Base-by-base conservation (phyloP, 2,888 invertebrate species). In the Andrena chrysosceles region DNA sequence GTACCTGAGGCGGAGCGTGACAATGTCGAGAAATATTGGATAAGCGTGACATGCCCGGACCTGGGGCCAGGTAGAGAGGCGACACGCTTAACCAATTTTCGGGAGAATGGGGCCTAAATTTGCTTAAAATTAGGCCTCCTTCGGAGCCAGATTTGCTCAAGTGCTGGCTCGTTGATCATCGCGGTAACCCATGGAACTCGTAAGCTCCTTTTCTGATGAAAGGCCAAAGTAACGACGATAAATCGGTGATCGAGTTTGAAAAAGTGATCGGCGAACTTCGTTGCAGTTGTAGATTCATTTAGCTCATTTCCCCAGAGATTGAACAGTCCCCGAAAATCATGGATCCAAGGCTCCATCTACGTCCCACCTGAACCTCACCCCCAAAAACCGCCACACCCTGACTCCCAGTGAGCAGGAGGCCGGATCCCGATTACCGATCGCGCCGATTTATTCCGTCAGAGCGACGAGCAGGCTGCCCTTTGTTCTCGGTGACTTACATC, bases 31-130 rank as follows among this genome's bases (percentile, higher is more conserved):
- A 78, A 90, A 91, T 91, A 91, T 91, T 91, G 91, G 90, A 91
- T 92, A 91, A 92, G 89, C 92, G 88, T 90, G 90, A 89, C 89
- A 88, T 75, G 68, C 16, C 52, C 62, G 70, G 71, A 64, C 71
- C 79, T 52, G 81, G 69, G 52, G 23, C 60, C 90, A 90, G 90
- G 87, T 89, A 90, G 87, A 88, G 69, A 72, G 73, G 31, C 85
- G 89, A 87, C 87, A 91, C 90, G 90, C 90, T 92, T 90, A 91
- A 91, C 90, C 90, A 91, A 92, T 91, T 92, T 89, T 86, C 7
- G 54, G 74, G 73, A 87, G 87, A 90, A 90, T 88, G 75, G 84
- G 70, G 31, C 68, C 73, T 73, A 91, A 91, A 91, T 91, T 92
- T 89, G 87, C 89, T 90, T 89, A 90, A 91, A 91, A 91, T 91